Percentiles rank a stretch among this genome's conserved stretches.
These are phyloP conservation scores for Neosilurus mollespiculum DNA, from an alignment of 2,797 vertebrate genomes.

Conservation along the genomic window DNA sequence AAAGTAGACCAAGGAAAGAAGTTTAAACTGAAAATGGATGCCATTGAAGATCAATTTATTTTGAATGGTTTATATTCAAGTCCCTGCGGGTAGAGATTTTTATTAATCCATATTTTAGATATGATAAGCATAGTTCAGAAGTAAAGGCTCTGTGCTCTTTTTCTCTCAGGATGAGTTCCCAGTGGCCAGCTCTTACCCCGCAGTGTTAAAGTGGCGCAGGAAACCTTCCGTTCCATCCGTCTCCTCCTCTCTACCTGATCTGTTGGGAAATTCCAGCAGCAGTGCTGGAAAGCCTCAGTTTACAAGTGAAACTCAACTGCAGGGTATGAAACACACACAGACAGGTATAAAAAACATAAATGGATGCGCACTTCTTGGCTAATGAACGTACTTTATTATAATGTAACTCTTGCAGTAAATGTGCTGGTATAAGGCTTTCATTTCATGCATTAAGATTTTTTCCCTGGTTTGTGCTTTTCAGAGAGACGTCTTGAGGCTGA, in stretches of 20 bases:
- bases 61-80: neutral
- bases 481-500: constrained; percentile 76
- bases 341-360: neutral
- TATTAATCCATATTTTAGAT: neutral
- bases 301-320: constrained; percentile 74
- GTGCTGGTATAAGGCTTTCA: neutral
- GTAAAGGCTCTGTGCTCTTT: neutral
- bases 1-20: neutral
- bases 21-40: neutral
- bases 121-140: neutral
- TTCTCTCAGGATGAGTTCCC: constrained; percentile 73
- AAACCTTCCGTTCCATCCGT: constrained; percentile 81
- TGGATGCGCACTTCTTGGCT: neutral
- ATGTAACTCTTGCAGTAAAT: neutral
- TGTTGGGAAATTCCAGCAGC: constrained; percentile 79
- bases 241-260: constrained; percentile 83
- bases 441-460: neutral
- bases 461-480: constrained; percentile 53
- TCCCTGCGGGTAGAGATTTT: neutral
- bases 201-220: constrained; percentile 86
- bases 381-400: neutral
- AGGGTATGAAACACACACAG: constrained; percentile 60
- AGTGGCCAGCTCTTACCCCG: constrained; percentile 76
- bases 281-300: constrained; percentile 77
- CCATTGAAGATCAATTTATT: neutral